Conservation (phyloP, 53 echinoderm and acorn worm species). For the Mesocentrotus franciscanus region DNA sequence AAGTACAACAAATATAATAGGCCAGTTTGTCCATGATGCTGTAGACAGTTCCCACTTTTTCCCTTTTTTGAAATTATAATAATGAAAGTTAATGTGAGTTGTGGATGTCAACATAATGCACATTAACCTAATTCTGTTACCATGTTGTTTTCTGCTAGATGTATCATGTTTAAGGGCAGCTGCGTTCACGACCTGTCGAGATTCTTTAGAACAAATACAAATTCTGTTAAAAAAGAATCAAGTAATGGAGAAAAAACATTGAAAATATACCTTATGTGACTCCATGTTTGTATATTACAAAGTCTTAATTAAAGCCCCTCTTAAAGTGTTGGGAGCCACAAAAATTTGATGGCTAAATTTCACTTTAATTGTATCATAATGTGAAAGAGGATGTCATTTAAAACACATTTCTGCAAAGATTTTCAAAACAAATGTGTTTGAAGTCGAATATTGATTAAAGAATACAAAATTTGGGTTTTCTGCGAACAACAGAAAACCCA, state of each 20-base stretch:
- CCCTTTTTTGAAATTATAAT: background rate
- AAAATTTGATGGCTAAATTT: too few relatives aligned
- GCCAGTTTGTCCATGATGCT: background rate
- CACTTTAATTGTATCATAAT: too few relatives aligned
- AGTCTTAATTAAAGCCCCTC: too few relatives aligned
- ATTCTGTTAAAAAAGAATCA: background rate
- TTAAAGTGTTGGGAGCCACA: too few relatives aligned
- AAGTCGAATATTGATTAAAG: too few relatives aligned
- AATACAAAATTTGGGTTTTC: too few relatives aligned
- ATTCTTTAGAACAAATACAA: background rate
- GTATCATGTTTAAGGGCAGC: background rate
- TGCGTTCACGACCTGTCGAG: background rate
- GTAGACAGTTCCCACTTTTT: background rate
- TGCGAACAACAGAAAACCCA: too few relatives aligned
- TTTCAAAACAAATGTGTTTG: too few relatives aligned
- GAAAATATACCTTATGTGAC: background rate
- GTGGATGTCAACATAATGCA: background rate
- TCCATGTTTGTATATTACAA: background rate
- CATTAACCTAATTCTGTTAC: constrained; percentile 11
- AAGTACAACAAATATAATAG: background rate
- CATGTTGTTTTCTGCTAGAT: background rate
- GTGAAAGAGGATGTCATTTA: too few relatives aligned
- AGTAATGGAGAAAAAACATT: background rate
- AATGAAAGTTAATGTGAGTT: background rate
- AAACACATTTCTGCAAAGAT: too few relatives aligned